These are phyloP conservation scores for Lasiurus cinereus DNA, from an alignment of 2,113 vertebrate genomes.

Conservation along the genomic window DNA sequence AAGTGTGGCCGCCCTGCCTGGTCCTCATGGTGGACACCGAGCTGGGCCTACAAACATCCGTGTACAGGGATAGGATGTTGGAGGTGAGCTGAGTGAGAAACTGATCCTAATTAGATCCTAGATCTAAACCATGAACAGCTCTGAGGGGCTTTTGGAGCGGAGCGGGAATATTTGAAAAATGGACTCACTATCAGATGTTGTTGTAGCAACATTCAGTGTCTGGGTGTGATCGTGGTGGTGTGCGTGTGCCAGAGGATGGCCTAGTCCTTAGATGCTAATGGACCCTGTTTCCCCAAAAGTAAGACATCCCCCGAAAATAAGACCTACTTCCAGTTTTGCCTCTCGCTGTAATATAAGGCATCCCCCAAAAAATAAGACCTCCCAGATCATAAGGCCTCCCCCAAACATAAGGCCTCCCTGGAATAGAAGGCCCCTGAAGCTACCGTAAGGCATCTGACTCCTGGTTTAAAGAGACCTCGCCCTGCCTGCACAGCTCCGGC, in stretches of 20 bases:
- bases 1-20: fast-evolving
- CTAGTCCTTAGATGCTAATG: neutral
- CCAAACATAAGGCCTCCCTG: too few species aligned
- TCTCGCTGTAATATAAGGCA: too few species aligned
- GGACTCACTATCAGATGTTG: neutral
- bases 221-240: neutral
- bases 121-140: neutral
- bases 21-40: neutral
- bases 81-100: neutral
- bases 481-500: too few species aligned
- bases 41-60: fast-evolving
- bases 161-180: neutral
- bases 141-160: neutral
- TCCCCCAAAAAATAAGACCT: too few species aligned
- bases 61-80: neutral
- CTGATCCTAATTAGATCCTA: neutral
- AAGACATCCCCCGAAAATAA: too few species aligned
- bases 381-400: too few species aligned
- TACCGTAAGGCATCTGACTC: too few species aligned
- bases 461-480: too few species aligned
- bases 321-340: too few species aligned
- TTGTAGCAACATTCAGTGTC: neutral
- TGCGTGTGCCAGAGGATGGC: neutral
- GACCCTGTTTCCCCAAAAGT: too few species aligned
- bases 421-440: too few species aligned